phyloP scores from a whole-genome alignment of 2,888 invertebrate genomes.

The Tenthredo distinguenda region DNA sequence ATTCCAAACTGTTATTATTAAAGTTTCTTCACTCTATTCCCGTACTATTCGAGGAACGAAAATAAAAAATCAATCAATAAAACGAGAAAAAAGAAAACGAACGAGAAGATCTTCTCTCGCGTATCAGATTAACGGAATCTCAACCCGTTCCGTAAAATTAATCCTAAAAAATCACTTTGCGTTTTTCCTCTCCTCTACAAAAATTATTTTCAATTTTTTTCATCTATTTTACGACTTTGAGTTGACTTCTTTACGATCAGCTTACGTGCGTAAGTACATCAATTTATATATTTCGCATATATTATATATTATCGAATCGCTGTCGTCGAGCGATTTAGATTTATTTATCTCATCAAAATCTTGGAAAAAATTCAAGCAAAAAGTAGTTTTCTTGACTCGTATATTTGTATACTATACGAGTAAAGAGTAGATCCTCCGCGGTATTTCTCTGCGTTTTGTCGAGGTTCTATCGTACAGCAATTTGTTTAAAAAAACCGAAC shows the following conservation, averaged over 20 bases:
- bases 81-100: background rate
- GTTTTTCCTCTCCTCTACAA: background rate
- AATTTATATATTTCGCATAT: background rate
- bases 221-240: background rate
- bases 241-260: background rate
- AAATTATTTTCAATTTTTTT: background rate
- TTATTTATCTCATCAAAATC: background rate
- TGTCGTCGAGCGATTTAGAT: background rate
- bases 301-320: background rate
- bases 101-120: background rate
- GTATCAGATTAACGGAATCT: background rate
- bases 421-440: background rate
- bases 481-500: background rate
- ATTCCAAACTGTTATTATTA: slow-evolving; percentile 22
- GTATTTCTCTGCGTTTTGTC: background rate
- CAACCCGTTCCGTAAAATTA: background rate
- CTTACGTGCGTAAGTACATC: background rate
- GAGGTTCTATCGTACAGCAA: background rate
- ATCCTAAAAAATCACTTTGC: background rate
- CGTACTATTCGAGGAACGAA: background rate
- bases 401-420: background rate
- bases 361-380: background rate
- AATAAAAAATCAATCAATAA: background rate
- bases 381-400: background rate
- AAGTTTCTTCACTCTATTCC: slow-evolving; percentile 4